Evolutionary conservation across 2,888 invertebrate species (phyloP).

Genomic region (Drosophila multiciliata): DNA sequence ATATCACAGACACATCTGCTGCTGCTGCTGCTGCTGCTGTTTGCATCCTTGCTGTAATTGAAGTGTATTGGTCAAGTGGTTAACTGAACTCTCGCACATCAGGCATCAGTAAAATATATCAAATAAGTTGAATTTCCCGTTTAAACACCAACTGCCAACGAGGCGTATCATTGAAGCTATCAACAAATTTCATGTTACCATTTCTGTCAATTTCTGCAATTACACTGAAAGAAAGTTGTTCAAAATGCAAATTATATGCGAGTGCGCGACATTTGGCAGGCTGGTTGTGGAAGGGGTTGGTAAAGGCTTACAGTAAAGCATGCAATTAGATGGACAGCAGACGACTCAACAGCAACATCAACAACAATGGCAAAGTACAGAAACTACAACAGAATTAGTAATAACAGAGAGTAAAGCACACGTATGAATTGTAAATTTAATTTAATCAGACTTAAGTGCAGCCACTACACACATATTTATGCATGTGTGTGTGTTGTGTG

Average conservation of each 20-base stretch:
- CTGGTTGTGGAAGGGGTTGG: background rate
- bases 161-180: slow-evolving; percentile 9
- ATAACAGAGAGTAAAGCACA: slow-evolving; percentile 26
- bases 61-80: slow-evolving; percentile 35
- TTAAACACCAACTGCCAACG: background rate
- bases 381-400: slow-evolving; percentile 7
- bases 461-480: slow-evolving; percentile 25
- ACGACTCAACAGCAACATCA: slow-evolving; percentile 14
- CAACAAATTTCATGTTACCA: background rate
- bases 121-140: background rate
- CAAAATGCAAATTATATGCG: slow-evolving; percentile 30
- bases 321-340: slow-evolving; percentile 26
- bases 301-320: background rate
- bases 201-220: background rate
- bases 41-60: slow-evolving; percentile 35
- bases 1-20: background rate
- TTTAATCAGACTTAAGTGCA: slow-evolving; percentile 73
- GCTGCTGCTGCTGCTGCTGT: background rate
- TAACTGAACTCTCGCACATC: slow-evolving; percentile 2
- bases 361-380: slow-evolving; percentile 5
- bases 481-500: slow-evolving; percentile 15
- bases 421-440: slow-evolving; percentile 73
- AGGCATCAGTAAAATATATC: background rate
- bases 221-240: background rate
- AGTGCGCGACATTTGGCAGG: slow-evolving; percentile 1